phyloP scores from a whole-genome alignment of 2,888 invertebrate genomes.

The Nymphalis c-album region DNA sequence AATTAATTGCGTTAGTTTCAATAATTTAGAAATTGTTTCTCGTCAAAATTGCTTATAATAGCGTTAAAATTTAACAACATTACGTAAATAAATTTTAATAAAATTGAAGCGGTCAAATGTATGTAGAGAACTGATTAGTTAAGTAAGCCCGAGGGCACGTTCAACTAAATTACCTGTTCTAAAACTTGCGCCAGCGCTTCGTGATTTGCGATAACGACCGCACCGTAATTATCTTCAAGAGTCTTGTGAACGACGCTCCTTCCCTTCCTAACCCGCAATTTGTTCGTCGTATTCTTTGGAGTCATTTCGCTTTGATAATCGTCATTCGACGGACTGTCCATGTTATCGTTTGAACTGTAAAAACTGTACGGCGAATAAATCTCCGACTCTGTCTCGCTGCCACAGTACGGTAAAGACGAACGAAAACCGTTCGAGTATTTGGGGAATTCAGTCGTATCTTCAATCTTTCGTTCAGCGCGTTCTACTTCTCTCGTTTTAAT shows the following conservation, averaged over 20 bases:
- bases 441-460: conserved; percentile 76
- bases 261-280: conserved; percentile 88
- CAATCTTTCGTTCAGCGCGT: conserved; percentile 61
- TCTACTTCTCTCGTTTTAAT: conserved; percentile 70
- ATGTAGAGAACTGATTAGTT: conserved; percentile 21
- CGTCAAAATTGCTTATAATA: background rate
- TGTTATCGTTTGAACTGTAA: conserved; percentile 83
- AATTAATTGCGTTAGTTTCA: too few relatives aligned
- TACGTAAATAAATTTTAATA: background rate
- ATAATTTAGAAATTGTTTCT: background rate
- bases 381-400: conserved; percentile 91
- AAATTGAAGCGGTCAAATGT: background rate
- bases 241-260: conserved; percentile 92
- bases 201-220: conserved; percentile 93
- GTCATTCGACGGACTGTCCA: conserved; percentile 69
- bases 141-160: conserved; percentile 23
- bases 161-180: conserved; percentile 85
- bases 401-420: conserved; percentile 89
- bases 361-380: conserved; percentile 92
- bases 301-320: conserved; percentile 73
- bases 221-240: conserved; percentile 94
- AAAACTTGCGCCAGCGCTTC: conserved; percentile 93
- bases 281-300: conserved; percentile 80
- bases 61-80: background rate
- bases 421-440: conserved; percentile 81